Evolutionary conservation across 2,888 invertebrate species (phyloP), one percentile per base, ranked within the genome.

Genomic region (Drosophila borborema): DNA sequence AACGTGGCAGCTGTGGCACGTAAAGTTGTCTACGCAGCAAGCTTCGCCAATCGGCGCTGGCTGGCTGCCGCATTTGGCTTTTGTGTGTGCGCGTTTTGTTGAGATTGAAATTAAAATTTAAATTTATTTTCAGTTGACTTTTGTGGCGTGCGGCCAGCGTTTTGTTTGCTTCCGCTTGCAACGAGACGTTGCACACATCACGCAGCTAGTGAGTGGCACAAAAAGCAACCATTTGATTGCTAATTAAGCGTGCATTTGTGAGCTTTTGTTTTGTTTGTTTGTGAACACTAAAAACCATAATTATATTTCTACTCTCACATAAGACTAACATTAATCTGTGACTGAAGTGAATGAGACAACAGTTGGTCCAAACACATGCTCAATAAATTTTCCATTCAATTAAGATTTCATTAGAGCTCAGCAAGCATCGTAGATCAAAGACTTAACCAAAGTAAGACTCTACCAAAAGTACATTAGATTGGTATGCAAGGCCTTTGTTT

Each of bases 101-200:
- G 73, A 81, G 88, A 87, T 87, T 89, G 74, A 89, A 89, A 86
- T 89, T 85, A 89, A 89, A 86, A 82, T 89, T 86, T 66, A 79
- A 89, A 86, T 89, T 85, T 89, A 87, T 89, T 84, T 89, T 70
- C 73, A 79, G 79, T 77, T 85, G 77, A 77, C 75, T 84, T 80
- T 72, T 84, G 87, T 78, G 80, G 74, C 64, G 59, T 59, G 54
- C 14, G 66, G 66, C 69, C 77, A 79, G 55, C 54, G 54, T 43
- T 66, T 59, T 54, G 70, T 67, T 74, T 81, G 68, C 56, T 64
- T 59, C 23, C 46, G 40, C 28, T 58, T 63, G 38, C 54, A 60
- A 51, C 61, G 53, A 53, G 61, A 51, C 63, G 64, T 41, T 34
- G 71, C 67, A 67, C 69, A 16, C 14, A 31, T 34, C n/a, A 14